Evolutionary conservation across 2,888 invertebrate genomes (phyloP), one percentile per base, ranked within the genome.

Genomic region (Trissolcus brochymenae): DNA sequence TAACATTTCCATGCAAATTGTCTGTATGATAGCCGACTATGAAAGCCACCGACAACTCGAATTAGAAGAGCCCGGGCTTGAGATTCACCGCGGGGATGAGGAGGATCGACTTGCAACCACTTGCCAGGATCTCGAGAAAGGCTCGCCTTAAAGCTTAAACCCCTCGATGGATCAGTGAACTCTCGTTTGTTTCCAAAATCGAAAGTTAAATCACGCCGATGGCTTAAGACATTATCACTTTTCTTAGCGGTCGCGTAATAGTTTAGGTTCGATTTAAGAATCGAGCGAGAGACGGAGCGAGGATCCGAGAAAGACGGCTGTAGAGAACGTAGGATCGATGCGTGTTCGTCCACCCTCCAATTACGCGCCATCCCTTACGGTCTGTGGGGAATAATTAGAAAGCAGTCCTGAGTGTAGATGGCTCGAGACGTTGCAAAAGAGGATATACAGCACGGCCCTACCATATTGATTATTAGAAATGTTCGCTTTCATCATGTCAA

Each of bases 211-310:
- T 87, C 84, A 91, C 91, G 91, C 91, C 91, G 90, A 90, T 90
- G 91, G 91, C 91, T 92, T 92, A 92, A 92, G 91, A 92, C 92
- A 92, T 92, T 92, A 92, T 92, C 92, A 92, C 92, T 92, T 92
- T 92, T 92, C 91, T 91, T 92, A 91, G 80, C 82, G 76, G 83
- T 81, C 80, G 76, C 78, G 72, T 74, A 78, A 74, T 78, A 74
- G 75, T 79, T 76, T 73, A 55, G 79, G 66, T 74, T 70, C 72
- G 60, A 70, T 75, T 78, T 56, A 65, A 67, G 75, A 59, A 72
- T 49, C 70, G 67, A 54, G 51, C 67, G 59, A 59, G 40, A 41
- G 61, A 76, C 71, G 76, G 76, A 74, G 61, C 57, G 43, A 43
- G 56, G 62, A 76, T 25, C 4, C 25, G 41, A 61, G 66, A 72